These are phyloP conservation scores for cattle (Bos taurus) DNA, from an alignment of 2,113 vertebrate species.

Conservation along the genomic window DNA sequence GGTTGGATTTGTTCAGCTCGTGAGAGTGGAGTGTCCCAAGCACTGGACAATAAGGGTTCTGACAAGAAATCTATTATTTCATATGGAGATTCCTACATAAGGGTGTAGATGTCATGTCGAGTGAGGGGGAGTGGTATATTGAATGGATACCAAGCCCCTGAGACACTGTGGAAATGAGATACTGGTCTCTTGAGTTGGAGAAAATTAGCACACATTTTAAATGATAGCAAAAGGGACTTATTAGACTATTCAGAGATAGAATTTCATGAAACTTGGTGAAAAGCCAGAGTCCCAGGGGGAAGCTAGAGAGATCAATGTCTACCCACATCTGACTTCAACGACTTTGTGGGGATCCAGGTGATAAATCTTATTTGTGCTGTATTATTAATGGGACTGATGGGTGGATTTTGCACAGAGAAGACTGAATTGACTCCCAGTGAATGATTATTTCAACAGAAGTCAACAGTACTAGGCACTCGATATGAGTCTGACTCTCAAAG, in stretches of 20 bases:
- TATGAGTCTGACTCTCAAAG: neutral
- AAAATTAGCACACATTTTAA: conserved; percentile 53
- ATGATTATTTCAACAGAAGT: conserved; percentile 32
- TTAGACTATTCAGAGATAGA: conserved; percentile 32
- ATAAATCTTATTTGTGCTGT: neutral
- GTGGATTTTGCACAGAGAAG: neutral
- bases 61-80: neutral
- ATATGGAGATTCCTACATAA: neutral
- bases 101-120: neutral
- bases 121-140: neutral
- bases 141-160: neutral
- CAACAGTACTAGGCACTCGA: neutral
- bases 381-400: neutral
- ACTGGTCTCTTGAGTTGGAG: conserved; percentile 40
- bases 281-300: neutral
- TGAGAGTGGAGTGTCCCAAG: neutral
- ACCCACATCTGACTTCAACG: neutral
- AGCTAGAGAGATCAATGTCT: conserved; percentile 29
- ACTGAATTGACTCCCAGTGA: neutral
- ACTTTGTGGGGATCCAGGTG: neutral
- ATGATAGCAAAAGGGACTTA: conserved; percentile 24
- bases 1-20: conserved; percentile 18
- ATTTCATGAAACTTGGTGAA: conserved; percentile 44
- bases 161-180: conserved; percentile 39
- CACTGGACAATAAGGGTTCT: neutral